Conservation (phyloP, 1,140 invertebrate species). For the Leptopilina boulardi region DNA sequence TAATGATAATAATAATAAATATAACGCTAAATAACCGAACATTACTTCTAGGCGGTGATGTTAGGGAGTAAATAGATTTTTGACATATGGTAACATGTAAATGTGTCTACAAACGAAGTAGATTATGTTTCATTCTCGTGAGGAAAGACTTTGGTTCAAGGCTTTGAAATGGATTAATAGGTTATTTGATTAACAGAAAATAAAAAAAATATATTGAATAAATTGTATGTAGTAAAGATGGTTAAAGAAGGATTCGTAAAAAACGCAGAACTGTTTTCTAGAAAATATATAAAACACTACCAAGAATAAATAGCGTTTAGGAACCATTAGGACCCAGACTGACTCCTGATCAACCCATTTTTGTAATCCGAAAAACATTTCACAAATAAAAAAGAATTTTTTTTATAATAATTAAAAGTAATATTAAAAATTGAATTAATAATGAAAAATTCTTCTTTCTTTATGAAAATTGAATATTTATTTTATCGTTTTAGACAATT, state of each 20-base stretch:
- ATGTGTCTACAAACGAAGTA: conserved; percentile 9
- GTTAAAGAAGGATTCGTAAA: background rate
- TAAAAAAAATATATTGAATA: background rate
- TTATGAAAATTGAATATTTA: too few species aligned
- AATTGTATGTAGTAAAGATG: too few species aligned
- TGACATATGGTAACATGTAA: conserved; percentile 19
- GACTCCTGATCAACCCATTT: conserved; percentile 24
- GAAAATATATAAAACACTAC: conserved; percentile 21
- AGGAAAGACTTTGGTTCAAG: background rate
- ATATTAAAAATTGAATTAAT: background rate
- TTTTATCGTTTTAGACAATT: background rate
- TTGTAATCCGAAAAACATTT: conserved; percentile 4
- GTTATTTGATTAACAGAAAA: background rate
- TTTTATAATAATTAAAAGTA: background rate
- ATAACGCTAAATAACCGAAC: conserved; percentile 74
- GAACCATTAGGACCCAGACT: conserved; percentile 32
- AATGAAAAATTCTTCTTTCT: background rate
- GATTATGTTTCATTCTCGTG: conserved; percentile 21
- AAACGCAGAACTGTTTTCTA: background rate
- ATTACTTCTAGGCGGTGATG: conserved; percentile 72
- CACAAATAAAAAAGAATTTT: background rate
- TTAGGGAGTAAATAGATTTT: conserved; percentile 76
- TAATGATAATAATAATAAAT: conserved; percentile 68
- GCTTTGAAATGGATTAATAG: background rate
- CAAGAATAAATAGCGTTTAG: conserved; percentile 14